These are phyloP conservation scores for Amphiprion clarkii DNA, from an alignment of 2,797 vertebrate species.

Conservation along the genomic window DNA sequence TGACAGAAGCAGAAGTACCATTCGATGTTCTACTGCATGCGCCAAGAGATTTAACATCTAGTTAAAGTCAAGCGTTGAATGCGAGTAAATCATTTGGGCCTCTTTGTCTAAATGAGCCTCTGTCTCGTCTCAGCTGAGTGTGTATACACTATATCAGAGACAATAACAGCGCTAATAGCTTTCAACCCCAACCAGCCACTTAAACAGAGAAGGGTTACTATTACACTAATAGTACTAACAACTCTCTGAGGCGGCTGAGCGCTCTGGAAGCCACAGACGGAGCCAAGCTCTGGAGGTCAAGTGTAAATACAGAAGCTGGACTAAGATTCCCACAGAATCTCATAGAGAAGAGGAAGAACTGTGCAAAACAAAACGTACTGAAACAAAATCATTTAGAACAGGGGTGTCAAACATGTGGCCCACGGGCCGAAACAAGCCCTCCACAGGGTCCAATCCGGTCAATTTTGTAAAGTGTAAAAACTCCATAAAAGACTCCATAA, in stretches of 20 bases:
- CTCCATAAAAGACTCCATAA: too few species aligned
- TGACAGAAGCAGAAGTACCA: too few species aligned
- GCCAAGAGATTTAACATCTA: constrained; percentile 9
- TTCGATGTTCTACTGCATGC: not conserved
- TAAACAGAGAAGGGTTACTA: constrained; percentile 53
- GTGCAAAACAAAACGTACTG: not conserved
- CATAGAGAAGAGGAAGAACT: not conserved
- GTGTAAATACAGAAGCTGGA: constrained; percentile 55
- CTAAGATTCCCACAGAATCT: constrained; percentile 27
- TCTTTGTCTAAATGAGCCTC: constrained; percentile 35
- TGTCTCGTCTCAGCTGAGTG: constrained; percentile 40
- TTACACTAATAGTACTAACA: constrained; percentile 63
- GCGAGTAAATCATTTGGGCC: constrained; percentile 36
- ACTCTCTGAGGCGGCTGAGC: constrained; percentile 41
- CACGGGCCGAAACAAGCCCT: too few species aligned
- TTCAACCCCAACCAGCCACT: constrained; percentile 37
- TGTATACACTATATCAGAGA: constrained; percentile 44
- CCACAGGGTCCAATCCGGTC: too few species aligned
- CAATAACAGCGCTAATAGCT: constrained; percentile 58
- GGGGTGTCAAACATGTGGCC: too few species aligned
- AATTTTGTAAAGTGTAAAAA: too few species aligned
- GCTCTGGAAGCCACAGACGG: constrained; percentile 8
- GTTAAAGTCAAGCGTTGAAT: constrained; percentile 16
- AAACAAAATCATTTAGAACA: too few species aligned
- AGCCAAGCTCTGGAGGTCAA: constrained; percentile 28